Evolutionary conservation across 2,888 invertebrate genomes (phyloP).

Genomic region (Dermolepida albohirtum): DNA sequence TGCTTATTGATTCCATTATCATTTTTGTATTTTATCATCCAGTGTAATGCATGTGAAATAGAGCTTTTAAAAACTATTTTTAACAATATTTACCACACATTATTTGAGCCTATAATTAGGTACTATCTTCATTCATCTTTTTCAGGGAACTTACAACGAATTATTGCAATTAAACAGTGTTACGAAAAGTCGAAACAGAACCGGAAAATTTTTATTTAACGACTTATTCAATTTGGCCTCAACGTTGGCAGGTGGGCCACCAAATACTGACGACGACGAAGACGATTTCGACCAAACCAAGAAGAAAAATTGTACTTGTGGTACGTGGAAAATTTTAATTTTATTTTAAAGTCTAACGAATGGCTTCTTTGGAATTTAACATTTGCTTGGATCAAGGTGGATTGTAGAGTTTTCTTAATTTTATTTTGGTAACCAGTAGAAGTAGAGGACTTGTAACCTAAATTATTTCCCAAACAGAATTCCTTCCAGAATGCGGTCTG

Average conservation of each 20-base stretch:
- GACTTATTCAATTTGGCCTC: conserved; percentile 74
- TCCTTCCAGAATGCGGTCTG: conserved; percentile 79
- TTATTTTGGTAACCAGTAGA: conserved; percentile 2
- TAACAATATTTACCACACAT: no score
- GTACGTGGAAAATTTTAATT: conserved; percentile 61
- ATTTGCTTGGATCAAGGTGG: no score
- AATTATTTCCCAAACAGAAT: conserved; percentile 40
- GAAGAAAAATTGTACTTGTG: conserved; percentile 79
- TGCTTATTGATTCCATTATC: no score
- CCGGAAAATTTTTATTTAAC: conserved; percentile 78
- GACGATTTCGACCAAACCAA: conserved; percentile 69
- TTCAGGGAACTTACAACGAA: no score
- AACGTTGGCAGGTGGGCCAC: conserved; percentile 66
- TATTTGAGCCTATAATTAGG: no score
- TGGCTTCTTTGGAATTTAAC: no score
- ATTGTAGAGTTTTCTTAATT: not conserved
- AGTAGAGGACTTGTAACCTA: not conserved
- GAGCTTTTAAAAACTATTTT: no score
- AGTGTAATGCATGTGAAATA: no score
- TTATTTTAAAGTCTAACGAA: no score
- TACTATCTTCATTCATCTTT: not conserved
- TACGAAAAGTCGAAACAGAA: conserved; percentile 49
- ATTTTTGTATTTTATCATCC: no score
- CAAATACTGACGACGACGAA: conserved; percentile 69
- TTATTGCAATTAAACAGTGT: not conserved